Evolutionary conservation across 2,113 vertebrate species (phyloP).

Genomic region (Phrynocephalus versicolor): DNA sequence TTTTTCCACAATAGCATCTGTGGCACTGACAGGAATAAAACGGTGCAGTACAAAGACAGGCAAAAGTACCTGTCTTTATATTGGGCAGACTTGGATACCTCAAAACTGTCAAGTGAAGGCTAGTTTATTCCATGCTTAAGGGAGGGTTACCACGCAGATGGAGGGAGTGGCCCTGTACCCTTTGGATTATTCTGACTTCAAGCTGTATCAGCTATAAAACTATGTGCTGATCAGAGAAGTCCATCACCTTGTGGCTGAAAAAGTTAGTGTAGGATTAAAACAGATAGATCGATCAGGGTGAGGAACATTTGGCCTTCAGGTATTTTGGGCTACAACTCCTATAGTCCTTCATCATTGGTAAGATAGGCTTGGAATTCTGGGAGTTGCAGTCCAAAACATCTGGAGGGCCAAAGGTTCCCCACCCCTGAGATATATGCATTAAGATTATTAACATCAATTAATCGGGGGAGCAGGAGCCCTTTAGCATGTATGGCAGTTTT

Average conservation of each 20-base stretch:
- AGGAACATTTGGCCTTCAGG: too few relatives aligned
- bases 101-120: background rate
- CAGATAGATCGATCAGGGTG: too few relatives aligned
- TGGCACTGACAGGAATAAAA: background rate
- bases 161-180: background rate
- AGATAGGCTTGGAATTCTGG: too few relatives aligned
- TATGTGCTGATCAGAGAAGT: background rate
- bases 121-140: background rate
- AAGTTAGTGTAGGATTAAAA: background rate
- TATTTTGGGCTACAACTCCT: too few relatives aligned
- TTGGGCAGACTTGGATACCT: background rate
- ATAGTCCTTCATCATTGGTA: too few relatives aligned
- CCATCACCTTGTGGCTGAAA: background rate
- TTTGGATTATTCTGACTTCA: background rate
- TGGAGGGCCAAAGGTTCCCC: too few relatives aligned
- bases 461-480: background rate
- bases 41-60: too few relatives aligned
- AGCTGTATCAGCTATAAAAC: background rate
- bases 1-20: background rate
- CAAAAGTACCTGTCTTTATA: background rate
- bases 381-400: too few relatives aligned
- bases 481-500: background rate
- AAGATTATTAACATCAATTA: background rate
- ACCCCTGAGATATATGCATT: too few relatives aligned
- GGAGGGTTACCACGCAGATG: background rate